These are phyloP conservation scores for Tigriopus californicus DNA, from an alignment of 2,888 invertebrate species.

Conservation along the genomic window DNA sequence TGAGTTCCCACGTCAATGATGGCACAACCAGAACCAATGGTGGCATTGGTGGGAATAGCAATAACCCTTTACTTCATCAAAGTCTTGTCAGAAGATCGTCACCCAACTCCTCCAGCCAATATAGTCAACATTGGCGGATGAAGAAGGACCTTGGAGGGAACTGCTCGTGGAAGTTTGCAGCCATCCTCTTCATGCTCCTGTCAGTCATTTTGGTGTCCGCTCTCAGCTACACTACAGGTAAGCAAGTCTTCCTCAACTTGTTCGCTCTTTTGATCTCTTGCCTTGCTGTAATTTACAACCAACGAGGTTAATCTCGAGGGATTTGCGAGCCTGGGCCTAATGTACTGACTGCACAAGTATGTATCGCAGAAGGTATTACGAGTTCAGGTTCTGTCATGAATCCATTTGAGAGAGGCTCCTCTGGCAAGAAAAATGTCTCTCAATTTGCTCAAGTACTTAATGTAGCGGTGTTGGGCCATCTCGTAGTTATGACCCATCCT, in stretches of 20 bases:
- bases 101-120: constrained; percentile 21
- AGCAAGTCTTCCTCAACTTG: constrained; percentile 29
- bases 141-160: constrained; percentile 80
- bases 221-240: constrained; percentile 87
- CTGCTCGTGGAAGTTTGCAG: constrained; percentile 91
- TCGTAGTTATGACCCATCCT: too few species aligned
- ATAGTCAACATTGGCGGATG: constrained; percentile 39
- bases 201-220: constrained; percentile 76
- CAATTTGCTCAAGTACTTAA: too few species aligned
- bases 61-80: constrained; percentile 44
- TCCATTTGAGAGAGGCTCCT: too few species aligned
- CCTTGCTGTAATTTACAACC: too few species aligned
- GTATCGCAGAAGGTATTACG: too few species aligned
- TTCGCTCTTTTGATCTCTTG: too few species aligned
- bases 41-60: constrained; percentile 37
- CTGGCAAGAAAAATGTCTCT: too few species aligned
- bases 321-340: too few species aligned
- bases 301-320: too few species aligned
- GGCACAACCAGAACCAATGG: constrained; percentile 36
- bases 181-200: constrained; percentile 75
- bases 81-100: constrained; percentile 22
- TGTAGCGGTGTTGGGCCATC: too few species aligned
- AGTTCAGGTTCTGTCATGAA: too few species aligned
- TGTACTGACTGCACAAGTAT: too few species aligned
- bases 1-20: background rate